Percentiles rank a stretch among this genome's conserved stretches.
phyloP scores from a whole-genome alignment of 2,113 vertebrate species.

The Corythaeola cristata region DNA sequence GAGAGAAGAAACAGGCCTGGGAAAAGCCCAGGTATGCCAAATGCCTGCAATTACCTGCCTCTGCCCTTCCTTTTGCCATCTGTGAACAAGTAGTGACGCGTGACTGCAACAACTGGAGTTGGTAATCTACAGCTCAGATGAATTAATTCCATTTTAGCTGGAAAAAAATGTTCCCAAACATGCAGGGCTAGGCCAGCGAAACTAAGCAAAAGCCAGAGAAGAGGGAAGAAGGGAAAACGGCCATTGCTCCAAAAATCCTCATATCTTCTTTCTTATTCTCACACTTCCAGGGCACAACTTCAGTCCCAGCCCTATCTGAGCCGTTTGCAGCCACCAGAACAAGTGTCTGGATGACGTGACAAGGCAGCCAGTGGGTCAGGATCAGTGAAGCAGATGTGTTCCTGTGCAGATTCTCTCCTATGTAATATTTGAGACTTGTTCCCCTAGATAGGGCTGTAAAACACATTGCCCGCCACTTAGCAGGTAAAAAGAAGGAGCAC shows the following conservation, averaged over 20 bases:
- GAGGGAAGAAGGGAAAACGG: not conserved
- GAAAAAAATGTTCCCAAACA: not conserved
- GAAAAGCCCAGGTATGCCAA: constrained; percentile 30
- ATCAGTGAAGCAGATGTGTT: not conserved
- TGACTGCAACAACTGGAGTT: not conserved
- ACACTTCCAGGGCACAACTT: not conserved
- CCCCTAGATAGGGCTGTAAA: not conserved
- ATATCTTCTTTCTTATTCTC: not conserved
- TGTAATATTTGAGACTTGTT: not conserved
- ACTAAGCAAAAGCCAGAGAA: not conserved
- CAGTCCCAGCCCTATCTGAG: not conserved
- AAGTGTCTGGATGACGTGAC: not conserved
- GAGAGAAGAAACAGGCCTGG: constrained; percentile 18
- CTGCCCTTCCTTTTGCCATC: constrained; percentile 18
- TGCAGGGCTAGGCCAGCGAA: not conserved
- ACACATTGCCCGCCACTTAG: not conserved
- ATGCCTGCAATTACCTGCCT: constrained; percentile 8
- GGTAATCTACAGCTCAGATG: not conserved
- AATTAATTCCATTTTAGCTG: not conserved
- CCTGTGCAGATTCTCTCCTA: not conserved
- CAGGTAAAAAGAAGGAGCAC: not conserved
- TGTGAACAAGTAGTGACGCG: constrained; percentile 11
- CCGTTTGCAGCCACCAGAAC: not conserved
- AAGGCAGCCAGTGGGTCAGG: not conserved
- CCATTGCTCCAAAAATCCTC: not conserved